These are phyloP conservation scores for Apis florea DNA, from an alignment of 1,140 invertebrate genomes.

Conservation along the genomic window DNA sequence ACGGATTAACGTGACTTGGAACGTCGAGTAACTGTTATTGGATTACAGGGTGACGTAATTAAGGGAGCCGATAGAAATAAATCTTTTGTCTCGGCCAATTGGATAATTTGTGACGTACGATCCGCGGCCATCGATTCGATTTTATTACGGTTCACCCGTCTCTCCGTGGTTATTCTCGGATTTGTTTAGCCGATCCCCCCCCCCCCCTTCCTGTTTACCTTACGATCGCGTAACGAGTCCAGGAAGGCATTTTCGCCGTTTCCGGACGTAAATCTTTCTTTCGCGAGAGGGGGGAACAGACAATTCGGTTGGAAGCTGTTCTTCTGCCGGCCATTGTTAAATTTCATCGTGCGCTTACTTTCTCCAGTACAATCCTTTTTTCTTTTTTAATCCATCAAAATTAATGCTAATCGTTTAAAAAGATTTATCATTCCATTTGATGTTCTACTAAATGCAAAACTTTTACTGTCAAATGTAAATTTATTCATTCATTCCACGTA, in stretches of 20 bases:
- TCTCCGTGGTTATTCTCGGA: background rate
- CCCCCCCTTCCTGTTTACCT: background rate
- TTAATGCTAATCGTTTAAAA: too few species aligned
- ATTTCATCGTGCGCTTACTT: too few species aligned
- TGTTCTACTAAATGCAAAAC: too few species aligned
- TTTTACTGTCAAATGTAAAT: too few species aligned
- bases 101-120: constrained; percentile 15
- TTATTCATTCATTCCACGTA: too few species aligned
- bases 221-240: background rate
- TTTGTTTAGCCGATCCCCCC: background rate
- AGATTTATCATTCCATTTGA: too few species aligned
- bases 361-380: too few species aligned
- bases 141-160: background rate
- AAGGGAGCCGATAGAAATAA: constrained; percentile 7
- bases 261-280: background rate
- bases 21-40: background rate
- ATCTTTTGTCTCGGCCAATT: constrained; percentile 3
- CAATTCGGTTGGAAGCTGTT: too few species aligned
- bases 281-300: background rate
- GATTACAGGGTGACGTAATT: constrained; percentile 35
- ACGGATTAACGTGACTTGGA: constrained; percentile 36
- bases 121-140: background rate
- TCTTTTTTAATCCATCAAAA: too few species aligned
- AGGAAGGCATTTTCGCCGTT: background rate
- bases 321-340: too few species aligned